Conservation (phyloP, 2,113 vertebrate genomes). For the Seriola rivoliana region DNA sequence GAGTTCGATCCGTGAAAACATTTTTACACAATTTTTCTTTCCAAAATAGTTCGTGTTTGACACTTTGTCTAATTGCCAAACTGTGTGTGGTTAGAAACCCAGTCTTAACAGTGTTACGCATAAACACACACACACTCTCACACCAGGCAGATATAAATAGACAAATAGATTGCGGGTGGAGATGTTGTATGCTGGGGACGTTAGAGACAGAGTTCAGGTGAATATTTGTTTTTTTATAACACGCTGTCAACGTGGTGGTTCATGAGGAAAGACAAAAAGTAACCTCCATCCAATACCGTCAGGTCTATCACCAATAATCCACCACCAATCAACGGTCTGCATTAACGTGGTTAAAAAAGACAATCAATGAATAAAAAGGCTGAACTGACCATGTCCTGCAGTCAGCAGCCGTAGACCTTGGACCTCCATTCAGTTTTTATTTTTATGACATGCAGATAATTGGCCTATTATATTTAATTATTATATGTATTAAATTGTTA, state of each 20-base stretch:
- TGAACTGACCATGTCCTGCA: too few relatives aligned
- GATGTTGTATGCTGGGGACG: background rate
- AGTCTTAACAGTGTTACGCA: slow-evolving; percentile 48
- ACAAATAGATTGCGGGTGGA: background rate
- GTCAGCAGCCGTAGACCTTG: background rate
- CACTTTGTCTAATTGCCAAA: too few relatives aligned
- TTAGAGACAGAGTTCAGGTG: background rate
- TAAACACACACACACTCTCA: slow-evolving; percentile 12
- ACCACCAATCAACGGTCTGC: background rate
- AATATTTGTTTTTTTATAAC: too few relatives aligned
- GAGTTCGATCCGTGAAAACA: too few relatives aligned
- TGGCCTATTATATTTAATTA: background rate
- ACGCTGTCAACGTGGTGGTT: too few relatives aligned
- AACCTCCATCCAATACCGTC: background rate
- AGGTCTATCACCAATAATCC: background rate
- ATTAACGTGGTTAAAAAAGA: too few relatives aligned
- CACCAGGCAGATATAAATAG: background rate
- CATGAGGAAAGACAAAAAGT: too few relatives aligned
- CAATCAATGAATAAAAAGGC: too few relatives aligned
- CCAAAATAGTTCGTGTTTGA: slow-evolving; percentile 49
- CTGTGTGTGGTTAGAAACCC: too few relatives aligned
- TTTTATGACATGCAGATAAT: background rate
- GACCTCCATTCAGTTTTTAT: background rate
- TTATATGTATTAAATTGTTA: too few relatives aligned
- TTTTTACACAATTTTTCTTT: background rate